These are phyloP conservation scores for Epinephelus cyanopodus DNA, from an alignment of 2,113 vertebrate genomes.

Conservation along the genomic window DNA sequence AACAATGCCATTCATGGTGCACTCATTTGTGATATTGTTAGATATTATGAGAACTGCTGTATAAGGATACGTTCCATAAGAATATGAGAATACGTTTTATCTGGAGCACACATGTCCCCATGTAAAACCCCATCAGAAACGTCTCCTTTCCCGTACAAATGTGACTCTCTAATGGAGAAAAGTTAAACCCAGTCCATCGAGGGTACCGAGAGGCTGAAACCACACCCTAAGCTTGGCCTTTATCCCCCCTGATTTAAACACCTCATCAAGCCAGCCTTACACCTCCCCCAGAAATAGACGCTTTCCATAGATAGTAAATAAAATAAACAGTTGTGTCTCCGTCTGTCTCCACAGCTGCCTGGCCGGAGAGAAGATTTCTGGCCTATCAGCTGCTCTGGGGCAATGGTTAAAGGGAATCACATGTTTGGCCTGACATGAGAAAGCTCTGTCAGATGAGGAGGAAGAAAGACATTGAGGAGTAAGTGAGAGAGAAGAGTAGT, in stretches of 20 bases:
- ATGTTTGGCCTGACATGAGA: conserved; percentile 81
- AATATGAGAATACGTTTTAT: no score
- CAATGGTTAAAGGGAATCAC: conserved; percentile 74
- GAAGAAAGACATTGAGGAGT: conserved; percentile 40
- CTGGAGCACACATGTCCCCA: background rate
- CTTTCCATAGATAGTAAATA: conserved; percentile 70
- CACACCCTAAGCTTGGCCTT: conserved; percentile 19
- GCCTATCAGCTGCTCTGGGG: conserved; percentile 64
- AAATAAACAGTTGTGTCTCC: conserved; percentile 64
- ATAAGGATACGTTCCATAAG: no score
- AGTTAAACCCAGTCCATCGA: conserved; percentile 29
- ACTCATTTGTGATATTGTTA: no score
- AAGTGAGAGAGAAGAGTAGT: conserved; percentile 43
- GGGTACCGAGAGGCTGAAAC: background rate
- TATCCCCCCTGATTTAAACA: conserved; percentile 66
- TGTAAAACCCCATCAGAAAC: background rate
- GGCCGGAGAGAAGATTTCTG: conserved; percentile 19
- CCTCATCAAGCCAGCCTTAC: conserved; percentile 73
- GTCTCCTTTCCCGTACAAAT: background rate
- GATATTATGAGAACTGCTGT: no score
- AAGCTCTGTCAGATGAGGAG: conserved; percentile 62
- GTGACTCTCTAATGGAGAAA: background rate
- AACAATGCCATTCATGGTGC: no score
- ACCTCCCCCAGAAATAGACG: conserved; percentile 64
- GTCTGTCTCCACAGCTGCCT: conserved; percentile 29